phyloP scores from a whole-genome alignment of 2,888 invertebrate species.

The Euplagia quadripunctaria region DNA sequence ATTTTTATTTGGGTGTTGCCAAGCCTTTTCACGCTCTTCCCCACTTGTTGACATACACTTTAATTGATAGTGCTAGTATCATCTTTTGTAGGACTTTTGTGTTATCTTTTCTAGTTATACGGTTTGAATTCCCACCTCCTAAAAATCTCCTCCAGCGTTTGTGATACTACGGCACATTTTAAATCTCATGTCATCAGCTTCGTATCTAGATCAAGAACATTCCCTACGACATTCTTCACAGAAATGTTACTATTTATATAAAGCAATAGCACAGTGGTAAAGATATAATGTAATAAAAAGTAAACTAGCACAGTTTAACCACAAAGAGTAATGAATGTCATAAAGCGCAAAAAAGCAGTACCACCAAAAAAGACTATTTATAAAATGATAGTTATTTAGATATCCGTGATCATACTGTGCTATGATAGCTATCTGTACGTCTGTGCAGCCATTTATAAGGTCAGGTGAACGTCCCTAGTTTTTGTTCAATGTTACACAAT shows the following conservation, averaged over 20 bases:
- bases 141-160: not conserved
- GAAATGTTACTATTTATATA: not conserved
- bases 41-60: too few relatives aligned
- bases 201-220: not conserved
- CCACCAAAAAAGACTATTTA: not conserved
- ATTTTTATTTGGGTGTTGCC: not conserved
- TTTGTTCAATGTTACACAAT: constrained; percentile 42
- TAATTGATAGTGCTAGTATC: too few relatives aligned
- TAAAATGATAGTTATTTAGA: not conserved
- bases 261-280: not conserved
- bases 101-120: not conserved
- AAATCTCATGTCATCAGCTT: not conserved
- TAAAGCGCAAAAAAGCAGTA: not conserved
- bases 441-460: constrained; percentile 2
- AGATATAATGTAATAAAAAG: not conserved
- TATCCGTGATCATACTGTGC: not conserved
- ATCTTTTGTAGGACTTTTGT: not conserved
- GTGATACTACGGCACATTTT: not conserved
- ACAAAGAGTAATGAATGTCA: not conserved
- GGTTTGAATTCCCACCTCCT: not conserved
- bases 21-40: not conserved
- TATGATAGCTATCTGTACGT: not conserved
- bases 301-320: not conserved
- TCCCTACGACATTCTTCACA: not conserved
- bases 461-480: constrained; percentile 43